Evolutionary conservation across 2,797 vertebrate species (phyloP).

Genomic region (Artibeus jamaicensis): DNA sequence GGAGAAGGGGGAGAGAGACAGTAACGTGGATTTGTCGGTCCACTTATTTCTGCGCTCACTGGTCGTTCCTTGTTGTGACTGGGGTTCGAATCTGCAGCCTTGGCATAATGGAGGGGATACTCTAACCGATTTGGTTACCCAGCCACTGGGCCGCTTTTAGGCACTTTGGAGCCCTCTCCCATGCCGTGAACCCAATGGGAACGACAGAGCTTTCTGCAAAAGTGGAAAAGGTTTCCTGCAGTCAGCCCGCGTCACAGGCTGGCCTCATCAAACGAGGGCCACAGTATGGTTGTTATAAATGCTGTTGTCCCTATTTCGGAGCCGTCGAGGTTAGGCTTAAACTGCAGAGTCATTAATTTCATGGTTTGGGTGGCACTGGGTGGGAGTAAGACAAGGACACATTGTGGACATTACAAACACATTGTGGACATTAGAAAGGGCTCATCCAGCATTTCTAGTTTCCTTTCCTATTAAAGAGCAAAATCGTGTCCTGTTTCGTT

Average conservation of each 20-base stretch:
- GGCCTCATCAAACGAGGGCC: background rate
- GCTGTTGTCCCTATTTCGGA: background rate
- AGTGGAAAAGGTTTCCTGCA: background rate
- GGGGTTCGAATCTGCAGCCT: too few species aligned
- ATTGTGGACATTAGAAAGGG: background rate
- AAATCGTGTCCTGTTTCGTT: background rate
- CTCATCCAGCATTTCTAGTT: background rate
- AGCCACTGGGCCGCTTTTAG: background rate
- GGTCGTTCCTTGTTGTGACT: too few species aligned
- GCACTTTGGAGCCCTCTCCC: background rate
- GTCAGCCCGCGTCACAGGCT: background rate
- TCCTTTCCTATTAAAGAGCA: conserved; percentile 34
- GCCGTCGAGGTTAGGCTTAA: background rate
- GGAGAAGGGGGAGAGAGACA: too few species aligned
- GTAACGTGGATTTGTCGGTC: too few species aligned
- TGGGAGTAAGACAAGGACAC: background rate
- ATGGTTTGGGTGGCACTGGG: background rate
- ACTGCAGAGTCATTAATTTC: background rate
- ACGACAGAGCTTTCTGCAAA: background rate
- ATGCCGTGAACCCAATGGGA: background rate
- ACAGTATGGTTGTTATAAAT: background rate
- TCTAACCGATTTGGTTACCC: too few species aligned
- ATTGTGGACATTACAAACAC: background rate
- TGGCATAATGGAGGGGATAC: too few species aligned
- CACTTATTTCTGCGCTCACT: too few species aligned